phyloP scores from a whole-genome alignment of 2,888 invertebrate species.

The Ceratothoa steindachneri region DNA sequence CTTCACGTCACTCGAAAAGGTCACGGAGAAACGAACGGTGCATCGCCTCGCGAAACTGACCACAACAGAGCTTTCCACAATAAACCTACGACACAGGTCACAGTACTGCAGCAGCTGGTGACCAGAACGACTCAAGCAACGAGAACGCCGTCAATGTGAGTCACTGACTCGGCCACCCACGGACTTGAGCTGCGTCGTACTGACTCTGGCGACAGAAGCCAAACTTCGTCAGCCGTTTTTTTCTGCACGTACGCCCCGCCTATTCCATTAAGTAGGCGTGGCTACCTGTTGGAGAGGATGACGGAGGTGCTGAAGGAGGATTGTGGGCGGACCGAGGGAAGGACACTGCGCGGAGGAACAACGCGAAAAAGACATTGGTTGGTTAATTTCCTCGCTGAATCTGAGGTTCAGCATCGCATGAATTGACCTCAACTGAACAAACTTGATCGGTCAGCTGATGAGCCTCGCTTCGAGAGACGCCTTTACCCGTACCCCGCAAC shows the following conservation, averaged over 20 bases:
- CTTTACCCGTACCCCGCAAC: no score
- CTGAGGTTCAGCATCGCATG: background rate
- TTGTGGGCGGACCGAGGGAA: conserved; percentile 3
- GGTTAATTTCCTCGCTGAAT: background rate
- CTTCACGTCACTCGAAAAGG: background rate
- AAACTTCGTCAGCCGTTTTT: background rate
- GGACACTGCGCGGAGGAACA: conserved; percentile 12
- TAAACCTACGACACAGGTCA: background rate
- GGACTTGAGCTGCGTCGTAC: background rate
- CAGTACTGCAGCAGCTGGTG: background rate
- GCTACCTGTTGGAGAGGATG: conserved; percentile 1
- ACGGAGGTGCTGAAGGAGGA: conserved; percentile 7
- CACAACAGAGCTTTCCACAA: background rate
- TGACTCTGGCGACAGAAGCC: conserved; percentile 11
- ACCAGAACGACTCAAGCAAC: background rate
- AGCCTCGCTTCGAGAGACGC: no score
- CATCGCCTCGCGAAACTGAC: background rate
- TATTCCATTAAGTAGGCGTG: conserved; percentile 12
- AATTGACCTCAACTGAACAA: background rate
- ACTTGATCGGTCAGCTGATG: no score
- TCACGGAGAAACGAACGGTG: background rate
- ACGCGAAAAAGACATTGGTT: background rate
- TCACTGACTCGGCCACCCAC: background rate
- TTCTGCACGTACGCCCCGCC: background rate
- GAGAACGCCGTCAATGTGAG: background rate